phyloP scores from a whole-genome alignment of 2,113 vertebrate genomes.

The Pangasianodon gigas region DNA sequence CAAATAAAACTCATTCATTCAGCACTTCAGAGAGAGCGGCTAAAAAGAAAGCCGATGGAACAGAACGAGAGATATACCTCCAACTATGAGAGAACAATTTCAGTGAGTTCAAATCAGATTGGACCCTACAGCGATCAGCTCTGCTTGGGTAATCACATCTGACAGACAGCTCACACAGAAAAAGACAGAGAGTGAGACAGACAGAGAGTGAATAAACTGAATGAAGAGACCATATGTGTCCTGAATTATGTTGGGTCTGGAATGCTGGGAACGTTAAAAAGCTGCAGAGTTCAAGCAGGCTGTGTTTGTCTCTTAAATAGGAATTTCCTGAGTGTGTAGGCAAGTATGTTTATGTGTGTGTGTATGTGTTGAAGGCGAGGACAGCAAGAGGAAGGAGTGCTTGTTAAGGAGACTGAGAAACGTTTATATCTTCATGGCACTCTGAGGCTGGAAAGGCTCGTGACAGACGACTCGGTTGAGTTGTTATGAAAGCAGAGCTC shows the following conservation, averaged over 20 bases:
- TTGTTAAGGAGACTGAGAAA: constrained; percentile 18
- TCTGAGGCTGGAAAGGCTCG: constrained; percentile 9
- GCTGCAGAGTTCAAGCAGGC: neutral
- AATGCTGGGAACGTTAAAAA: neutral
- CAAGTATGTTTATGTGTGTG: constrained; percentile 11
- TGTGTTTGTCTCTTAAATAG: constrained; percentile 20
- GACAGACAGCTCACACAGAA: neutral
- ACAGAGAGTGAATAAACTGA: constrained; percentile 27
- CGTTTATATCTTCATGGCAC: constrained; percentile 16
- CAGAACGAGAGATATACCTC: constrained; percentile 2
- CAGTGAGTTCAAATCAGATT: constrained; percentile 23
- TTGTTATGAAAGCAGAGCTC: constrained; percentile 42
- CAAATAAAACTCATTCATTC: constrained; percentile 16
- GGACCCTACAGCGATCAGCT: constrained; percentile 39
- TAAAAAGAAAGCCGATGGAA: neutral
- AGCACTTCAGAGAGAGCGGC: constrained; percentile 3
- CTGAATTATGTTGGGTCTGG: neutral
- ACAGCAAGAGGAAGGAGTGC: neutral
- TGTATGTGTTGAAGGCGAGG: neutral
- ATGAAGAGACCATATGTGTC: neutral
- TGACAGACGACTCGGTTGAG: constrained; percentile 20
- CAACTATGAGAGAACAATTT: constrained; percentile 2
- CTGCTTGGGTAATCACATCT: constrained; percentile 37
- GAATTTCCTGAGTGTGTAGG: constrained; percentile 24
- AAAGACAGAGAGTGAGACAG: neutral